Evolutionary conservation across 2,888 invertebrate species (phyloP).

Genomic region (Andrena fulva): DNA sequence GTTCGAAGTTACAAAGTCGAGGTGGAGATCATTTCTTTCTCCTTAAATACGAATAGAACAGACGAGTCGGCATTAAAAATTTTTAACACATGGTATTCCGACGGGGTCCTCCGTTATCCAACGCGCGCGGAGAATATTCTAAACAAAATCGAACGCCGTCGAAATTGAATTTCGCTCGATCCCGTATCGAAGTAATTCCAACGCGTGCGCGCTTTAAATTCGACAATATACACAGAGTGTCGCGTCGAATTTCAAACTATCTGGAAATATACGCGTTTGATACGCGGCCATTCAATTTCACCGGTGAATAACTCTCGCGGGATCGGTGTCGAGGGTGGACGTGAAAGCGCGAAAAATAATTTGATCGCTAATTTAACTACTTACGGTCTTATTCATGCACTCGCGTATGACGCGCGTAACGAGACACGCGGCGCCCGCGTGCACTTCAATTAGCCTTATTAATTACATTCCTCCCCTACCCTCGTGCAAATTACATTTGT

Average conservation of each 20-base stretch:
- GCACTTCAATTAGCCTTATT: constrained; percentile 32
- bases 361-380: constrained; percentile 28
- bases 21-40: too few relatives aligned
- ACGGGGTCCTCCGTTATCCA: neutral
- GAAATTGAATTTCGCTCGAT: constrained; percentile 3
- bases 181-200: neutral
- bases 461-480: constrained; percentile 9
- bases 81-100: neutral
- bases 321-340: neutral
- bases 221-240: neutral
- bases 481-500: constrained; percentile 25
- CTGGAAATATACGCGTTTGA: neutral
- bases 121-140: neutral
- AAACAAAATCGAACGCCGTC: neutral
- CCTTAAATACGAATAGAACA: neutral
- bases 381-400: constrained; percentile 29
- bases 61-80: neutral
- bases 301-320: neutral
- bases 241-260: constrained; percentile 10
- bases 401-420: neutral
- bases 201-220: constrained; percentile 4
- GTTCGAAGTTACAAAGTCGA: too few relatives aligned
- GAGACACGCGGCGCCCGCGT: neutral
- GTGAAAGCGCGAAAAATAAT: constrained; percentile 5
- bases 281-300: constrained; percentile 17